Percentiles rank a stretch among this genome's conserved stretches.
Evolutionary conservation across 2,113 vertebrate species (phyloP).

Genomic region (Cervus canadensis): DNA sequence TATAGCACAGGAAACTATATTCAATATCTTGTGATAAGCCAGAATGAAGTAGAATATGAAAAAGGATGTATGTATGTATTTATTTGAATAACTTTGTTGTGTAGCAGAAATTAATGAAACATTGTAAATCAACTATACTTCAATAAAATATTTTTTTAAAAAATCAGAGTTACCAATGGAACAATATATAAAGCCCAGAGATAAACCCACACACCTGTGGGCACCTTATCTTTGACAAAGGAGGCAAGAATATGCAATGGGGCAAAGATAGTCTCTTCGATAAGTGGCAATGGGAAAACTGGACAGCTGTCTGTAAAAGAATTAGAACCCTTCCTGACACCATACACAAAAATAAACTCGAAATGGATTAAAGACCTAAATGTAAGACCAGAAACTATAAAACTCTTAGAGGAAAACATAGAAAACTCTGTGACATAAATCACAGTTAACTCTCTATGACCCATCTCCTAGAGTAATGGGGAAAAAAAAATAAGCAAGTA

Average conservation of each 20-base stretch:
- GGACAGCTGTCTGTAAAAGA: not conserved
- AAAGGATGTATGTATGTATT: not conserved
- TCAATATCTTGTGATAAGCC: not conserved
- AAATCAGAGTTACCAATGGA: not conserved
- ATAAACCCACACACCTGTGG: not conserved
- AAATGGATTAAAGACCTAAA: not conserved
- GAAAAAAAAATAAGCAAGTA: rapidly evolving
- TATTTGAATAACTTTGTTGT: not conserved
- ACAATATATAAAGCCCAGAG: not conserved
- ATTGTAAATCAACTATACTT: not conserved
- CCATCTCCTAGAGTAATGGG: not conserved
- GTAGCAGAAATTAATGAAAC: not conserved
- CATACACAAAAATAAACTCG: not conserved
- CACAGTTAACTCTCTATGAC: not conserved
- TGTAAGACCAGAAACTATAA: not conserved
- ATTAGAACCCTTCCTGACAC: not conserved
- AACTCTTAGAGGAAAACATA: not conserved
- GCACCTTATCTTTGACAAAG: not conserved
- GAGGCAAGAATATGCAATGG: not conserved
- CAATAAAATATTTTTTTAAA: not conserved
- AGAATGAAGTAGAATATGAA: not conserved
- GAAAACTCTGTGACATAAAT: not conserved
- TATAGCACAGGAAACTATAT: not conserved
- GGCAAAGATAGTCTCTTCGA: not conserved
- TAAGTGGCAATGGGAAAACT: not conserved